Conservation (phyloP, 2,888 invertebrate genomes). For the Rhyacophila evoluta region DNA sequence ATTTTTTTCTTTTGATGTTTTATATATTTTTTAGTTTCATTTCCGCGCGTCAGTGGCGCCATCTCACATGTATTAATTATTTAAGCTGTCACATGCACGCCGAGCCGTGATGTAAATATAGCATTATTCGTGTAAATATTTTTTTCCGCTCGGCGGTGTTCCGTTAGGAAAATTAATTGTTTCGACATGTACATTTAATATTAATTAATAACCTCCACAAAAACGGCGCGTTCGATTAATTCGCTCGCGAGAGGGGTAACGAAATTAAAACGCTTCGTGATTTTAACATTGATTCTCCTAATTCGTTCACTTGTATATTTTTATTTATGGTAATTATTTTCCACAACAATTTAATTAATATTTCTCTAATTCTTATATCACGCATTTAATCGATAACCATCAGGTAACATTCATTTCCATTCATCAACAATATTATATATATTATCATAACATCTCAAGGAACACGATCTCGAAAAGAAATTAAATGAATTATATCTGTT, state of each 20-base stretch:
- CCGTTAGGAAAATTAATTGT: conserved; percentile 31
- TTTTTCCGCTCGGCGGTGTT: conserved; percentile 23
- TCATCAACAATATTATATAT: no score
- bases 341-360: background rate
- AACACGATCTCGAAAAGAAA: no score
- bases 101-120: conserved; percentile 35
- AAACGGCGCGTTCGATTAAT: background rate
- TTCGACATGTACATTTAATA: conserved; percentile 22
- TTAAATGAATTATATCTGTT: no score
- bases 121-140: conserved; percentile 16
- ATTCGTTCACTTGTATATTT: background rate
- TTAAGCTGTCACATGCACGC: conserved; percentile 36
- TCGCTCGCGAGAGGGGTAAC: background rate
- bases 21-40: background rate
- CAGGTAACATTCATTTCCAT: no score
- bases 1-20: no score
- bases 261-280: background rate
- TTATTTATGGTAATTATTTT: background rate
- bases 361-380: no score
- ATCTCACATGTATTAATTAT: conserved; percentile 33
- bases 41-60: conserved; percentile 1
- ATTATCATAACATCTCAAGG: no score
- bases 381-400: no score
- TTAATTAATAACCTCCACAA: conserved; percentile 34
- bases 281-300: background rate